phyloP scores from a whole-genome alignment of 1,140 invertebrate species.

The Argopecten irradians region DNA sequence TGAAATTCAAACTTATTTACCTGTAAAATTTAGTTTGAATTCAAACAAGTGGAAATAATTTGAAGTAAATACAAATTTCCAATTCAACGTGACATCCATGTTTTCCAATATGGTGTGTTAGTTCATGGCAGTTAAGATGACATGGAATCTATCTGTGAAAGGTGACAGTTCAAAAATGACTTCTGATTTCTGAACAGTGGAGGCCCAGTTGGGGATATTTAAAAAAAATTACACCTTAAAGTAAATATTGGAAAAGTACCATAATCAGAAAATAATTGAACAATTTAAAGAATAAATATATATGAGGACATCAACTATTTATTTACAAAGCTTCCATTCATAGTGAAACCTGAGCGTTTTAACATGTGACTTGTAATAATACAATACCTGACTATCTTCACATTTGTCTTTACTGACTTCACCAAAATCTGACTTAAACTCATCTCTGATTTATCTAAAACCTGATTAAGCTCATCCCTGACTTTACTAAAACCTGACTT shows the following conservation, averaged over 20 bases:
- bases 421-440: too few relatives aligned
- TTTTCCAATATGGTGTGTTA: not conserved
- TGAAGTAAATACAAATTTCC: conserved; percentile 10
- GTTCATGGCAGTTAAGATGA: not conserved
- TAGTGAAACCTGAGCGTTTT: too few relatives aligned
- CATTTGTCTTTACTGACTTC: too few relatives aligned
- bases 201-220: not conserved
- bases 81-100: not conserved
- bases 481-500: not conserved
- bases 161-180: not conserved
- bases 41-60: conserved; percentile 3
- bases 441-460: too few relatives aligned
- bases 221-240: too few relatives aligned
- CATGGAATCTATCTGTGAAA: conserved; percentile 9
- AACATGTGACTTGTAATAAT: too few relatives aligned
- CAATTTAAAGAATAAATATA: not conserved
- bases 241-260: not conserved
- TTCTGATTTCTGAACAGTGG: not conserved
- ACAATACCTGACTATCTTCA: too few relatives aligned
- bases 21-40: not conserved
- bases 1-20: not conserved
- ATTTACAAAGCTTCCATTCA: too few relatives aligned
- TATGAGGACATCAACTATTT: not conserved
- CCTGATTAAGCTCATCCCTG: too few relatives aligned
- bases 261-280: not conserved